Conservation (phyloP, 2,888 invertebrate species). For the Melinopterus prodromus region DNA sequence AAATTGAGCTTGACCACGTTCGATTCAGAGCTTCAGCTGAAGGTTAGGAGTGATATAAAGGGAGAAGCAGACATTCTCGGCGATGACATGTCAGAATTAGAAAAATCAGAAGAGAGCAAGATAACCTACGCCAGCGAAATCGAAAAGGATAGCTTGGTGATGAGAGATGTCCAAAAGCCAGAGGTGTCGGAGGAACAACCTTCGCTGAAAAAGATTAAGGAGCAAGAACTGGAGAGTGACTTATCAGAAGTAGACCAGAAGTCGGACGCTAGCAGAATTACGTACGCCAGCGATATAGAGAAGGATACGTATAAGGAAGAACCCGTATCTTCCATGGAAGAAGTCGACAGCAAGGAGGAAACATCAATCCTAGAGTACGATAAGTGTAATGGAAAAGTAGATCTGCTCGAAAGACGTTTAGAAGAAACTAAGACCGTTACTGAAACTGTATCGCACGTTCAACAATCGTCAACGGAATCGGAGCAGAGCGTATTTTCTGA, state of each 20-base stretch:
- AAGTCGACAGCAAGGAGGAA: constrained; percentile 26
- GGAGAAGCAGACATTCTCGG: constrained; percentile 15
- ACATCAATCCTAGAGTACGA: constrained; percentile 23
- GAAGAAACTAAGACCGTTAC: constrained; percentile 47
- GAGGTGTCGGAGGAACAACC: constrained; percentile 30
- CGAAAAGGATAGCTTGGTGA: constrained; percentile 30
- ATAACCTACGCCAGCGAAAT: constrained; percentile 36
- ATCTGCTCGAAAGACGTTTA: not conserved
- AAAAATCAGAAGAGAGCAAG: constrained; percentile 37
- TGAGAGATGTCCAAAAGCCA: constrained; percentile 25
- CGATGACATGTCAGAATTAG: constrained; percentile 40
- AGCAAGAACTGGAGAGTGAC: constrained; percentile 30
- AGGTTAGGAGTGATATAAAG: constrained; percentile 12
- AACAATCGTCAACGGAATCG: constrained; percentile 52
- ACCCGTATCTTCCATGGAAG: constrained; percentile 11
- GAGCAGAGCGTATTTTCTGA: constrained; percentile 54
- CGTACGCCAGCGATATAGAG: constrained; percentile 37
- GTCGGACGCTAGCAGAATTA: constrained; percentile 36
- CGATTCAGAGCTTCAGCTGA: constrained; percentile 28
- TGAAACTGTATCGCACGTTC: constrained; percentile 46
- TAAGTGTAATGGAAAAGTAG: constrained; percentile 28
- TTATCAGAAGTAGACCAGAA: constrained; percentile 34
- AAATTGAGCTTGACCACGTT: constrained; percentile 29
- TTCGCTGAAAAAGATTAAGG: constrained; percentile 23
- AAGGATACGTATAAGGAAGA: constrained; percentile 33